phyloP scores from a whole-genome alignment of 2,888 invertebrate genomes.

The Rhagonycha lutea region DNA sequence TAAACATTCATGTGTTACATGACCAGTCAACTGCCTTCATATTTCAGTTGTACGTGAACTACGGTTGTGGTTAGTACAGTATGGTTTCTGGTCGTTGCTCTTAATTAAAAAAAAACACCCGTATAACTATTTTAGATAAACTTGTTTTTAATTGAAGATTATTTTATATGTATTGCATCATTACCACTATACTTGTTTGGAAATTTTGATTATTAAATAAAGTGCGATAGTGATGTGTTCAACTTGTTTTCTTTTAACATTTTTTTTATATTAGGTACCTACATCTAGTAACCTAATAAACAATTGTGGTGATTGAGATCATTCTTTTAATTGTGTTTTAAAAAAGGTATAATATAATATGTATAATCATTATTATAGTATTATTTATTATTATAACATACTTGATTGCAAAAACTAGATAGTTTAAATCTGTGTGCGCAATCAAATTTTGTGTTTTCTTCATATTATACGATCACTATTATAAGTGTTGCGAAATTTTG shows the following conservation, averaged over 20 bases:
- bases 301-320: neutral
- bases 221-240: neutral
- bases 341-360: neutral
- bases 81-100: neutral
- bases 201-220: neutral
- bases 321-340: neutral
- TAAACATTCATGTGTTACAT: neutral
- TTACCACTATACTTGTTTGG: neutral
- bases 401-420: neutral
- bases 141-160: neutral
- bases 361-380: neutral
- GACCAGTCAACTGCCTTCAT: neutral
- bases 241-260: neutral
- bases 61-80: neutral
- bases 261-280: neutral
- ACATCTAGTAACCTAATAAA: neutral
- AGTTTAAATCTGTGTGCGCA: too few relatives aligned
- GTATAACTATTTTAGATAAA: neutral
- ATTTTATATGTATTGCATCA: neutral
- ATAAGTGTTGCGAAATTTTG: too few relatives aligned
- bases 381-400: neutral
- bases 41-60: neutral
- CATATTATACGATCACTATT: too few relatives aligned
- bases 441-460: too few relatives aligned
- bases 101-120: neutral